Conservation (phyloP, 1,140 invertebrate genomes). For the Cotesia typhae region DNA sequence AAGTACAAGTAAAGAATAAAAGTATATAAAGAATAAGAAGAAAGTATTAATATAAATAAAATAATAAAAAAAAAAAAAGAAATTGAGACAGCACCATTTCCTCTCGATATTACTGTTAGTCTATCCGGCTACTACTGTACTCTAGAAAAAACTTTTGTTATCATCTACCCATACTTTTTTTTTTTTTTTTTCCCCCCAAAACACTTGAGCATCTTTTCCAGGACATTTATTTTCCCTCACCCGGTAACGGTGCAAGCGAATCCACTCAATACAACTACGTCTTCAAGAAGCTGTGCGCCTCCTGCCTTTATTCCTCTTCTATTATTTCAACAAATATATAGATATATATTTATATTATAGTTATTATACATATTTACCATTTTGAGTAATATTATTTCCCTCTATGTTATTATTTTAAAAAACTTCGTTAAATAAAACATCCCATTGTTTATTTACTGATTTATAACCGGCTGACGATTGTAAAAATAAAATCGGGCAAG, state of each 20-base stretch:
- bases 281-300: constrained; percentile 30
- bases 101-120: constrained; percentile 38
- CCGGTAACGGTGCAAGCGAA: constrained; percentile 11
- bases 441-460: not conserved
- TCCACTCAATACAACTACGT: constrained; percentile 31
- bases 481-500: constrained; percentile 53
- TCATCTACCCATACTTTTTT: constrained; percentile 24
- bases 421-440: not conserved
- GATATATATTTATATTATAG: too few species aligned
- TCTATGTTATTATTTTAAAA: constrained; percentile 4
- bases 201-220: constrained; percentile 26
- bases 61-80: constrained; percentile 24
- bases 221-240: constrained; percentile 27
- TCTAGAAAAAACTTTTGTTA: constrained; percentile 35
- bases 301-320: constrained; percentile 10
- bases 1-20: constrained; percentile 19
- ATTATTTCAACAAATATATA: constrained; percentile 21
- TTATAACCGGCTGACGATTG: constrained; percentile 51
- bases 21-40: not conserved
- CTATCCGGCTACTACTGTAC: constrained; percentile 32
- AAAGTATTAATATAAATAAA: not conserved
- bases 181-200: constrained; percentile 8
- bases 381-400: constrained; percentile 32
- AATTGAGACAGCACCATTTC: constrained; percentile 38
- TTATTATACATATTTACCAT: constrained; percentile 56